Base-by-base conservation (phyloP, 2,888 invertebrate species). In the Spodoptera picta region DNA sequence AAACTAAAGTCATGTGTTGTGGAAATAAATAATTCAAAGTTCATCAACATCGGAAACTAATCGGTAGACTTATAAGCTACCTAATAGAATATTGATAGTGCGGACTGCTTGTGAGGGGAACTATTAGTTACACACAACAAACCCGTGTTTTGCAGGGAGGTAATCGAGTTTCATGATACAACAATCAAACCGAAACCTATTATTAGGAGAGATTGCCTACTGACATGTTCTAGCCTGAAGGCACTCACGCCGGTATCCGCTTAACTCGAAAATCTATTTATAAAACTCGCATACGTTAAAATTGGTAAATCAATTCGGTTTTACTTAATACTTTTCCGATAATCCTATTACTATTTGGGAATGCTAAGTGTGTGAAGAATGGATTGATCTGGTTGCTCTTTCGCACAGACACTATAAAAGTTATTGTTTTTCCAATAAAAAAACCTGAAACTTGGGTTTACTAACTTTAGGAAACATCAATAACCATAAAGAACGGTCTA, bases 71-170 rank as follows among this genome's bases (percentile, higher is more conserved):
- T 57, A 69, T 49, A 67, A 52, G 64, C 43, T 19, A 31, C 31
- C 63, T 71, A 66, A 73, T 60, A 67, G 67, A 67, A 69, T 75
- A 77, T 60, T 66, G 72, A 69, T 63, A 47, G 36, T 24, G 43
- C 49, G 45, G 47, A 44, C 31, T 36, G 58, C 63, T 48, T 64
- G 57, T 9, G 31, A 62, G 47, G 43, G 14, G 60, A 50, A 47
- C 59, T 57, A 54, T 66, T 52, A 14, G 43, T n/a, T 36, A n/a
- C 23, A 27, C 43, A n/a, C 2, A 36, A 36, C 41, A 27, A 43
- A 41, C 23, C 14, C 42, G 52, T 49, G 52, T 52, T 49, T 56
- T 68, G 69, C 57, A 27, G 49, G 47, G 14, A 48, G 23, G 23
- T 56, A 62, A 74, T 54, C 9, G 49, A 57, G 47, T 60, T 69